Evolutionary conservation across 2,888 invertebrate genomes (phyloP).

Genomic region (Drosophila emarginata): DNA sequence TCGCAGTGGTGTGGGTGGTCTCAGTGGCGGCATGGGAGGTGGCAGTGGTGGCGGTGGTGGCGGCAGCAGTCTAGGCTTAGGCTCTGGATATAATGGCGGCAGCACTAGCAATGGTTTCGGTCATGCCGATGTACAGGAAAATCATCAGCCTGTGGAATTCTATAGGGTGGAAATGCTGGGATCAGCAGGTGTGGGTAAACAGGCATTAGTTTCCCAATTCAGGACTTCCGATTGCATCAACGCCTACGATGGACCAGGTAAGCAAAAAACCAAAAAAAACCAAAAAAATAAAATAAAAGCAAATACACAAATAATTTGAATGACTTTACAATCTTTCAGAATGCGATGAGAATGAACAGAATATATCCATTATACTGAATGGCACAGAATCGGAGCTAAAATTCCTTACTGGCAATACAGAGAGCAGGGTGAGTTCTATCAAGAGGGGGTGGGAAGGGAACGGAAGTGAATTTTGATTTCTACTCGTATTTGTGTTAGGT

Average conservation of each 20-base stretch:
- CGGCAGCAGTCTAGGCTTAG: slow-evolving; percentile 61
- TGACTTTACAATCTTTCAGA: slow-evolving; percentile 83
- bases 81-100: slow-evolving; percentile 57
- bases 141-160: slow-evolving; percentile 84
- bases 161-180: slow-evolving; percentile 91
- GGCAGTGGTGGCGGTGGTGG: slow-evolving; percentile 46
- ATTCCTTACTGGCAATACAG: slow-evolving; percentile 86
- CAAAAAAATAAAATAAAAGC: too few relatives aligned
- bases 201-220: slow-evolving; percentile 93
- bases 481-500: slow-evolving; percentile 33
- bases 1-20: slow-evolving; percentile 66
- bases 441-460: not conserved
- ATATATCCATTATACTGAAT: slow-evolving; percentile 95
- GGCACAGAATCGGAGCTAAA: slow-evolving; percentile 96
- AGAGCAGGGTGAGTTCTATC: slow-evolving; percentile 81
- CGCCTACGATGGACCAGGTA: slow-evolving; percentile 94
- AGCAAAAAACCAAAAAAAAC: slow-evolving; percentile 53
- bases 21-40: slow-evolving; percentile 47
- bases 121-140: slow-evolving; percentile 57
- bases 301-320: not conserved
- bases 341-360: slow-evolving; percentile 88
- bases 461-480: slow-evolving; percentile 43
- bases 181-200: slow-evolving; percentile 92
- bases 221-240: slow-evolving; percentile 97
- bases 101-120: slow-evolving; percentile 59